These are phyloP conservation scores for Myotis davidii DNA, from an alignment of 2,113 vertebrate genomes.

Conservation along the genomic window DNA sequence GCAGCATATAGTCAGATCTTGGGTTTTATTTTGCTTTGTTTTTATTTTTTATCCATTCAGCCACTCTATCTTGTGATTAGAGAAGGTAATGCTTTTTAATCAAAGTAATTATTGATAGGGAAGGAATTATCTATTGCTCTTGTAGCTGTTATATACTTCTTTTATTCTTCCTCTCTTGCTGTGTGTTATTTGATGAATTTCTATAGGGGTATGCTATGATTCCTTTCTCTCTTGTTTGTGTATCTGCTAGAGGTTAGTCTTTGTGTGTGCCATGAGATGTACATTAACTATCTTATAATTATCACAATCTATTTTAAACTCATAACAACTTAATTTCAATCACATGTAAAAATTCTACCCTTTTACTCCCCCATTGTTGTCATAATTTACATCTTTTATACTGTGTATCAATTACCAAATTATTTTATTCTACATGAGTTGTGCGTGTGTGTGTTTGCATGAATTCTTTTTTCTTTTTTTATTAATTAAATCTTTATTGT, in stretches of 20 bases:
- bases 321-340: not conserved
- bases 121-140: not conserved
- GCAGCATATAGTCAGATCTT: not conserved
- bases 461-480: no score
- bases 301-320: not conserved
- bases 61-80: not conserved
- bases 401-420: not conserved
- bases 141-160: not conserved
- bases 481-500: no score
- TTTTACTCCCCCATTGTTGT: not conserved
- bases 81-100: not conserved
- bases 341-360: not conserved
- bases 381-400: not conserved
- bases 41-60: not conserved
- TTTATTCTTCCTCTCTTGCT: not conserved
- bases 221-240: not conserved
- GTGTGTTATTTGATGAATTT: not conserved
- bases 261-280: not conserved
- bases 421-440: not conserved
- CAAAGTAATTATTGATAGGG: not conserved
- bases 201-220: not conserved
- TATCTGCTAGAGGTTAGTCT: no score
- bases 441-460: no score
- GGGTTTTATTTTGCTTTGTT: not conserved
- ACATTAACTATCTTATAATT: not conserved